Evolutionary conservation across 2,113 vertebrate genomes (phyloP).

Genomic region (Archilochus colubris): DNA sequence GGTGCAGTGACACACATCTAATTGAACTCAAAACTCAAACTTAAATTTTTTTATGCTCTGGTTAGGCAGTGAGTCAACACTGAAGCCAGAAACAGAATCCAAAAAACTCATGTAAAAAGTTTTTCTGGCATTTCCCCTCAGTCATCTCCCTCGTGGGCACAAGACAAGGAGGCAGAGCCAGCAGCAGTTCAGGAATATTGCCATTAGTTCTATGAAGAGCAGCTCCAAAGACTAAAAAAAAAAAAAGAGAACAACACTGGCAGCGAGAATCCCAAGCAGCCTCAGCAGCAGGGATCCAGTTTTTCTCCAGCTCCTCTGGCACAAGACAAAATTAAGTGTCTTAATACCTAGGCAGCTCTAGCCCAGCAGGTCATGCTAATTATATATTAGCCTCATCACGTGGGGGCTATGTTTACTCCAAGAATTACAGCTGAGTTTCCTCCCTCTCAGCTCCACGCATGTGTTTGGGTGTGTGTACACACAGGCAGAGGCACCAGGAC

Average conservation of each 20-base stretch:
- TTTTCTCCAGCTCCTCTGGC: accelerated
- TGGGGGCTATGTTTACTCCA: conserved; percentile 61
- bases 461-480: background rate
- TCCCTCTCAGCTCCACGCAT: background rate
- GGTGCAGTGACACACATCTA: background rate
- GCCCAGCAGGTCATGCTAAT: conserved; percentile 57
- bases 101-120: conserved; percentile 51
- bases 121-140: conserved; percentile 52
- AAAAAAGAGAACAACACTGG: background rate
- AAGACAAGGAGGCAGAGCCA: conserved; percentile 19
- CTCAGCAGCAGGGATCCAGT: background rate
- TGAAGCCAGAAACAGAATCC: conserved; percentile 41
- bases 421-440: conserved; percentile 22
- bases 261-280: background rate
- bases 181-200: conserved; percentile 37
- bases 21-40: background rate
- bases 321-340: background rate
- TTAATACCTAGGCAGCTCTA: background rate
- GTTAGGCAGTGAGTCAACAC: conserved; percentile 29
- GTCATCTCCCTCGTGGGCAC: conserved; percentile 17
- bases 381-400: conserved; percentile 48
- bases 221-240: background rate
- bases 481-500: background rate
- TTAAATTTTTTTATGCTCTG: background rate
- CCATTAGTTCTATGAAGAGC: background rate